Conservation (phyloP, 2,888 invertebrate species). For the Allygus modestus region DNA sequence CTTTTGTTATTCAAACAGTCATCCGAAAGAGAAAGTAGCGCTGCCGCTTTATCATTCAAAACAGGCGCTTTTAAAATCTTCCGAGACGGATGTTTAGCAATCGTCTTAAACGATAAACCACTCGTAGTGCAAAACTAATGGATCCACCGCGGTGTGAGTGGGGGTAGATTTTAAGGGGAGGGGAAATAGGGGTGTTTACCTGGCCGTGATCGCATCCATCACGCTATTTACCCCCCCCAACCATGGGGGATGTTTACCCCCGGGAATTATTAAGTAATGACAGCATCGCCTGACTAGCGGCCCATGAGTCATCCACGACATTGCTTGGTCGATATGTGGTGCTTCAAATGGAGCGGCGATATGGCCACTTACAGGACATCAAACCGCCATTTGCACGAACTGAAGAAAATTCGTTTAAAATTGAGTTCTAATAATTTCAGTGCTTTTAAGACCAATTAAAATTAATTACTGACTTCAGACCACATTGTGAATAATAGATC, state of each 20-base stretch:
- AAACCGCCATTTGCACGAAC: not conserved
- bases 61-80: not conserved
- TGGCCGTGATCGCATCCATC: constrained; percentile 53
- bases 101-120: constrained; percentile 22
- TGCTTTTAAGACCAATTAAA: no score
- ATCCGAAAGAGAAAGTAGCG: not conserved
- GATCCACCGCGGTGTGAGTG: not conserved
- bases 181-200: constrained; percentile 34
- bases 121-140: constrained; percentile 24
- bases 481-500: no score
- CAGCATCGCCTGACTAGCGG: constrained; percentile 44
- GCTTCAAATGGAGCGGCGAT: not conserved
- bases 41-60: constrained; percentile 14
- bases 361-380: not conserved
- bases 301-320: constrained; percentile 26
- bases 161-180: not conserved
- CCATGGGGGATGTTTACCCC: constrained; percentile 30
- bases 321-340: constrained; percentile 27
- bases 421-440: no score
- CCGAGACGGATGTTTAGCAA: not conserved
- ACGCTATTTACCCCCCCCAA: constrained; percentile 41
- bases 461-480: no score
- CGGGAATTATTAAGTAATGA: constrained; percentile 59
- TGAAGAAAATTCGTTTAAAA: no score
- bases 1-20: constrained; percentile 23